Evolutionary conservation across 2,888 invertebrate genomes (phyloP), one percentile per base, ranked within the genome.

Genomic region (Polietes domitor): DNA sequence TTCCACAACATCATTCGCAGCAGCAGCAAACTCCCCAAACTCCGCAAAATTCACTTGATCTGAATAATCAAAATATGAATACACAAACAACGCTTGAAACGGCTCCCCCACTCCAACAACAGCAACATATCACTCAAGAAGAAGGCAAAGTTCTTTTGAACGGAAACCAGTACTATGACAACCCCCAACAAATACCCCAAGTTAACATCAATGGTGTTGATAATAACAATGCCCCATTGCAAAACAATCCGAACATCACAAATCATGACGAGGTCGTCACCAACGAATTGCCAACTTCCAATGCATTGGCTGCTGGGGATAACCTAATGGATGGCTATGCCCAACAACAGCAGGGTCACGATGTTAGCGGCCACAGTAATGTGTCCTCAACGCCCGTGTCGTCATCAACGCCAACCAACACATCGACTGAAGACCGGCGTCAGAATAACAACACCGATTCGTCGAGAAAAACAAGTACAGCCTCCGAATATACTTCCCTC

Each of bases 381-480:
- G 19, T 71, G 1, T 78, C 74, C 55, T 74, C 89, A 21, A 86
- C 89, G 19, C 87, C 88, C 28, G 87, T 90, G 76, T 90, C 91
- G 7, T 89, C 91, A 12, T 90, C 91, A 9, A 89, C 89, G 26
- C 86, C 89, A 17, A 88, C 90, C 6, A 87, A 86, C n/a, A 78
- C 86, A 19, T 77, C 88, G 32, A 12, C 43, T 3, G 43, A 12
- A 5, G 53, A 53, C 1, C 7, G 89, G 89, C 61, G 88, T 88
- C 1, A 85, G 12, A 10, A 68, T 7, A n/a, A 15, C 10, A 43
- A 41, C 43, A 26, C 43, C 19, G 43, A 68, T 4, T 89, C 91
- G 4, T 94, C 94, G 0, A 90, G 94, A 17, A 94, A 94, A 87
- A 94, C 94, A 0, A 94, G 94, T 87, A 94, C 94, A 0, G 93